Percentiles rank a stretch among this genome's conserved stretches.
These are phyloP conservation scores for Drosophila tanythrix DNA, from an alignment of 2,888 invertebrate species.

Conservation along the genomic window DNA sequence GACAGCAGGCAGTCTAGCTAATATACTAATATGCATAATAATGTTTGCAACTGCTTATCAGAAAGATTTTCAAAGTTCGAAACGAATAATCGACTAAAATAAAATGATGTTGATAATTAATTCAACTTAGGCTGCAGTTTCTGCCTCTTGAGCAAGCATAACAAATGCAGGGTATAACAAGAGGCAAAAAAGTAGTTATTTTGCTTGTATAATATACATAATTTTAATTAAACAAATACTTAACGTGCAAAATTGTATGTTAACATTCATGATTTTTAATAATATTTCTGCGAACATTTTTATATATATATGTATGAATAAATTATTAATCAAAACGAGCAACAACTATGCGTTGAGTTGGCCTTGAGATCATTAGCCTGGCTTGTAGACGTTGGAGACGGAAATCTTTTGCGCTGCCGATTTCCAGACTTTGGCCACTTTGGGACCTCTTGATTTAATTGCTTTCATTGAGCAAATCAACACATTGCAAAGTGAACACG, in stretches of 20 bases:
- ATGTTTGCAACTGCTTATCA: not conserved
- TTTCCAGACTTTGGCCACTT: constrained; percentile 50
- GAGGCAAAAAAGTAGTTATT: constrained; percentile 2
- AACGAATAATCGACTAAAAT: accelerated
- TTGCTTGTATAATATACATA: constrained; percentile 27
- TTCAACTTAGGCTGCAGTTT: not conserved
- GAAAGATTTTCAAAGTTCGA: not conserved
- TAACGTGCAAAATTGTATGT: constrained; percentile 52
- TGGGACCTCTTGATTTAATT: constrained; percentile 69
- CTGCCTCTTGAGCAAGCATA: not conserved
- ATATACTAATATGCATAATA: too few relatives aligned
- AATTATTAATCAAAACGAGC: constrained; percentile 54
- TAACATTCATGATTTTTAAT: constrained; percentile 60
- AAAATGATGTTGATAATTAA: not conserved
- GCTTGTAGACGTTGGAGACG: constrained; percentile 9
- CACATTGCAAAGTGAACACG: constrained; percentile 45
- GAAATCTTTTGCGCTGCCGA: constrained; percentile 13
- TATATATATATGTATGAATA: constrained; percentile 44
- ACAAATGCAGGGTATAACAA: constrained; percentile 21
- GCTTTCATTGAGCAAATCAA: constrained; percentile 75
- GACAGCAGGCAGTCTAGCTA: not conserved
- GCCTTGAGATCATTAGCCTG: constrained; percentile 58
- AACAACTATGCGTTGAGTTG: constrained; percentile 2
- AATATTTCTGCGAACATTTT: constrained; percentile 15
- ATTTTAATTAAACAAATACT: constrained; percentile 69